Evolutionary conservation across 2,888 invertebrate genomes (phyloP).

Genomic region (Dichetophora obliterata): DNA sequence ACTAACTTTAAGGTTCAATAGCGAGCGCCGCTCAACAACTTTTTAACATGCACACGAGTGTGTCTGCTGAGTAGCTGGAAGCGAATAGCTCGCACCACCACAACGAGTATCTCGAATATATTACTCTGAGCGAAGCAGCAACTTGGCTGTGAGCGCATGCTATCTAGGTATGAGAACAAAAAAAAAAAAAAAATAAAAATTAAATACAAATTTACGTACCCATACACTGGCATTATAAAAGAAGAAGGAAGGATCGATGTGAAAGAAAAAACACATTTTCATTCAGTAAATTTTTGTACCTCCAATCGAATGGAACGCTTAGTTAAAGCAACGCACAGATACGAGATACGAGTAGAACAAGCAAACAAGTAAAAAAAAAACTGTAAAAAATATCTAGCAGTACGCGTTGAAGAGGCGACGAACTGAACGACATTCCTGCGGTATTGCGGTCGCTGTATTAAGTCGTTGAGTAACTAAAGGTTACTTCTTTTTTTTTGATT

Average conservation of each 20-base stretch:
- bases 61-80: neutral
- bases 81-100: neutral
- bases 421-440: constrained; percentile 15
- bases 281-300: constrained; percentile 64
- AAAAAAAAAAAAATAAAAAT: neutral
- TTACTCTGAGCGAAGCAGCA: neutral
- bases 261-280: constrained; percentile 65
- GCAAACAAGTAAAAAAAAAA: neutral
- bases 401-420: neutral
- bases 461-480: neutral
- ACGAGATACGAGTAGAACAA: neutral
- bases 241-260: constrained; percentile 61
- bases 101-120: neutral
- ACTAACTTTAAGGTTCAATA: neutral
- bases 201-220: neutral
- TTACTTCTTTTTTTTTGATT: neutral
- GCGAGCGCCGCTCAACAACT: neutral
- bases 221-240: constrained; percentile 37
- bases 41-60: neutral
- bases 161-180: neutral
- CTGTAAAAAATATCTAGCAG: neutral
- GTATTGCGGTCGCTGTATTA: neutral
- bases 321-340: constrained; percentile 9
- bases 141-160: neutral
- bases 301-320: constrained; percentile 57